Evolutionary conservation across 2,797 vertebrate species (phyloP).

Genomic region (Peromyscus melanophrys): DNA sequence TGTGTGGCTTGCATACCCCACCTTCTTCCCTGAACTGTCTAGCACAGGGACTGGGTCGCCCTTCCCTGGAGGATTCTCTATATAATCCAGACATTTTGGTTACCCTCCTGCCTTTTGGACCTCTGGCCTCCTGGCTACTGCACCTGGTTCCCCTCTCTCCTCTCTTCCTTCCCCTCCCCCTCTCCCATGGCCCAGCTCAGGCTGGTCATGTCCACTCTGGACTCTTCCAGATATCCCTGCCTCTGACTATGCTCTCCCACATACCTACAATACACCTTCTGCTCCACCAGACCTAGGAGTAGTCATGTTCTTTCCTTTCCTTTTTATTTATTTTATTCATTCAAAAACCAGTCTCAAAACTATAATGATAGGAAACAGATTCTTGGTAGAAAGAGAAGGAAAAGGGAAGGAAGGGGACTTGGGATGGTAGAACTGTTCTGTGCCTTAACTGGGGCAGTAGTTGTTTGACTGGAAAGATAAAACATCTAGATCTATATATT

Average conservation of each 20-base stretch:
- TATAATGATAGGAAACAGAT: not conserved
- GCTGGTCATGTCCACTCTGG: not conserved
- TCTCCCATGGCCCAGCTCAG: not conserved
- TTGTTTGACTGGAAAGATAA: not conserved
- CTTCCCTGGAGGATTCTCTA: not conserved
- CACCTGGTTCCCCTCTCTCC: not conserved
- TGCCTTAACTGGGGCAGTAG: not conserved
- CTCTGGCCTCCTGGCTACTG: not conserved
- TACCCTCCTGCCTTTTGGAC: not conserved
- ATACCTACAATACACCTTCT: not conserved
- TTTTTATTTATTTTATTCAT: not conserved
- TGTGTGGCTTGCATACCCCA: not conserved
- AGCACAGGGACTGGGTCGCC: not conserved
- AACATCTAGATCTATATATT: not conserved
- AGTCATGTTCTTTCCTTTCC: not conserved
- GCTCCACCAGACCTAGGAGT: not conserved
- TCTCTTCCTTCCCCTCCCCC: too few relatives aligned
- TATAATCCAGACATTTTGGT: not conserved
- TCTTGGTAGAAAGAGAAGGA: not conserved
- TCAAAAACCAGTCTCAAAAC: not conserved
- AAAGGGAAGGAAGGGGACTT: not conserved
- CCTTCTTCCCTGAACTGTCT: not conserved
- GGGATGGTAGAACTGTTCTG: not conserved
- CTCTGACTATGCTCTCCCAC: not conserved
- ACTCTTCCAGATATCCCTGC: not conserved